Evolutionary conservation across 2,113 vertebrate species (phyloP).

Genomic region (Euleptes europaea): DNA sequence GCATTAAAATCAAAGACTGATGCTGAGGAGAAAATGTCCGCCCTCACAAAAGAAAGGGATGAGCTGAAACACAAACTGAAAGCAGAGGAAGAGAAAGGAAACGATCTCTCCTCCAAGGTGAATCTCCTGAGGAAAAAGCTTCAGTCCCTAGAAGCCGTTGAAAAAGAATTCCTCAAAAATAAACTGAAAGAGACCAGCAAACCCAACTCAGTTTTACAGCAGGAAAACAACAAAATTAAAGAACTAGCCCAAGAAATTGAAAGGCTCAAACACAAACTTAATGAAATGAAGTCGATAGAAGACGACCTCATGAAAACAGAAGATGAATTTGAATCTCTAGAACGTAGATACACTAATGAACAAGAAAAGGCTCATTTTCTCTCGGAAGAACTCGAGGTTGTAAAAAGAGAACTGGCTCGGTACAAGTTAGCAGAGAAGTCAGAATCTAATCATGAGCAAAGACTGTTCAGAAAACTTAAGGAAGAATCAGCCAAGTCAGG

Average conservation of each 20-base stretch:
- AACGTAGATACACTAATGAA: slow-evolving; percentile 85
- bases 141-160: slow-evolving; percentile 88
- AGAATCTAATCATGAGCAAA: slow-evolving; percentile 89
- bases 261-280: slow-evolving; percentile 87
- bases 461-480: slow-evolving; percentile 88
- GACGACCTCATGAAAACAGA: slow-evolving; percentile 92
- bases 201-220: slow-evolving; percentile 80
- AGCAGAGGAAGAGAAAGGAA: slow-evolving; percentile 88
- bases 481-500: slow-evolving; percentile 94
- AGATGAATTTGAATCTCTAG: slow-evolving; percentile 88
- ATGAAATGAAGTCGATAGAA: slow-evolving; percentile 92
- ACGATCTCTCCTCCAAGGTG: slow-evolving; percentile 88
- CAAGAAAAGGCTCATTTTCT: slow-evolving; percentile 85
- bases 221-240: slow-evolving; percentile 96
- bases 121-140: slow-evolving; percentile 89
- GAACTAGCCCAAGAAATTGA: slow-evolving; percentile 95
- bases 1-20: slow-evolving; percentile 91
- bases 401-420: slow-evolving; percentile 87
- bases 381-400: slow-evolving; percentile 87
- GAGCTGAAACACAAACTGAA: slow-evolving; percentile 88
- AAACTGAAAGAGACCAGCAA: slow-evolving; percentile 87
- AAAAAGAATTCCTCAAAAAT: slow-evolving; percentile 89
- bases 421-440: slow-evolving; percentile 92
- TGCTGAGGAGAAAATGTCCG: slow-evolving; percentile 91
- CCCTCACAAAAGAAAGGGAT: slow-evolving; percentile 87